Percentiles rank a stretch among this genome's conserved stretches.
Evolutionary conservation across 92 coral and sea anemone species (phyloP).

Genomic region (Virgularia gustaviana): DNA sequence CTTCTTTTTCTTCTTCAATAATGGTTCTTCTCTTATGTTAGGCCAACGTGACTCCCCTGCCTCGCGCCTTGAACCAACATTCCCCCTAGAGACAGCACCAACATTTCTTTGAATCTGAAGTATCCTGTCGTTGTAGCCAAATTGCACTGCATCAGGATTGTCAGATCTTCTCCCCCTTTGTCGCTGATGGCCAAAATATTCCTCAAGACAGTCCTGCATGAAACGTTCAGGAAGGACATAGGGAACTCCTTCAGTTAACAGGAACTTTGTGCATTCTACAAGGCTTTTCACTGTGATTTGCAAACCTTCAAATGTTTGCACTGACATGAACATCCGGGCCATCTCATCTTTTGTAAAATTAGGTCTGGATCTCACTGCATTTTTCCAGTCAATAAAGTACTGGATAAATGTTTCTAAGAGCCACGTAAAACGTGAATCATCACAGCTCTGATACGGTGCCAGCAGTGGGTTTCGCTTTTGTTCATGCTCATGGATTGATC

Average conservation of each 20-base stretch:
- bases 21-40: too few relatives aligned
- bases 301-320: background rate
- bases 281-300: too few relatives aligned
- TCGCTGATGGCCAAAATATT: background rate
- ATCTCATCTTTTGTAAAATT: background rate
- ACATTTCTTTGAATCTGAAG: background rate
- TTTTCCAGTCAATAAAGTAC: background rate
- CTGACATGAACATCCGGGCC: background rate
- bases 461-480: background rate
- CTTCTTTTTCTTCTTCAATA: too few relatives aligned
- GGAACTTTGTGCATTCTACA: background rate
- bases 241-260: background rate
- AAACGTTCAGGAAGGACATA: background rate
- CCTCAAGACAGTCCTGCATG: background rate
- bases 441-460: background rate
- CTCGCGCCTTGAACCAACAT: too few relatives aligned
- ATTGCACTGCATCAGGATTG: background rate
- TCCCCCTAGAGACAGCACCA: too few relatives aligned
- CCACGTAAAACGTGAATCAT: background rate
- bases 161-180: background rate
- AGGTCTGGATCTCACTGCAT: background rate
- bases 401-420: background rate
- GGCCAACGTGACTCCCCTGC: too few relatives aligned
- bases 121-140: background rate
- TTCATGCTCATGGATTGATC: background rate